phyloP scores from a whole-genome alignment of 1,140 invertebrate genomes.

The Habropoda laboriosa region DNA sequence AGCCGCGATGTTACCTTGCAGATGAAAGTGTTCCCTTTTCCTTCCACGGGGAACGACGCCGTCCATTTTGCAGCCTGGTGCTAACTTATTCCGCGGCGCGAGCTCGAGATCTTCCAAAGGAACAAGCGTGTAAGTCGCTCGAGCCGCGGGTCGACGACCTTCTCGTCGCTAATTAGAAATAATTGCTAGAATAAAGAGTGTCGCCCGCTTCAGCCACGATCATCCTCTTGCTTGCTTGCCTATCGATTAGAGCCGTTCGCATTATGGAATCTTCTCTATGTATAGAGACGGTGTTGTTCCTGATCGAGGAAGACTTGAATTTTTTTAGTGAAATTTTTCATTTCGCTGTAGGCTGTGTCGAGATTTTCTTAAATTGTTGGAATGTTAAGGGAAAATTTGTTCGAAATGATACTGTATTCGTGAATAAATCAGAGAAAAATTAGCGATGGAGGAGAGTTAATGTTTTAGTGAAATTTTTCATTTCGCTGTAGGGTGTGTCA shows the following conservation, averaged over 20 bases:
- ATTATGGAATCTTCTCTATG: constrained; percentile 9
- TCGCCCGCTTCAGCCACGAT: neutral
- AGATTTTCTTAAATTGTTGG: no score
- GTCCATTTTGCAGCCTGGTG: constrained; percentile 34
- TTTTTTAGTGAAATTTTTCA: no score
- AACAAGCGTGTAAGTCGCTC: neutral
- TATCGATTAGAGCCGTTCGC: constrained; percentile 37
- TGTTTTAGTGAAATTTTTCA: no score
- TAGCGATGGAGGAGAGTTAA: no score
- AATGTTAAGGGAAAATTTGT: no score
- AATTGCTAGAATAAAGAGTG: constrained; percentile 57
- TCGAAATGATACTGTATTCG: no score
- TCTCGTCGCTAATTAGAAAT: constrained; percentile 39
- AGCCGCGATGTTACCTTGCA: neutral
- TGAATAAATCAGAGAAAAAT: no score
- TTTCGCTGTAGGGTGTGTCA: no score
- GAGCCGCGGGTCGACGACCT: constrained; percentile 15
- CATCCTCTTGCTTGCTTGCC: constrained; percentile 19
- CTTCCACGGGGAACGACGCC: neutral
- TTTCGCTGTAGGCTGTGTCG: no score
- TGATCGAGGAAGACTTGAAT: neutral
- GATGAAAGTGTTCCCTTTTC: constrained; percentile 31
- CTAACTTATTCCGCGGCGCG: constrained; percentile 28
- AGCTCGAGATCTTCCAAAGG: constrained; percentile 2
- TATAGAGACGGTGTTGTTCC: neutral